phyloP scores from a whole-genome alignment of 2,113 vertebrate genomes.

The Nannospalax galili region DNA sequence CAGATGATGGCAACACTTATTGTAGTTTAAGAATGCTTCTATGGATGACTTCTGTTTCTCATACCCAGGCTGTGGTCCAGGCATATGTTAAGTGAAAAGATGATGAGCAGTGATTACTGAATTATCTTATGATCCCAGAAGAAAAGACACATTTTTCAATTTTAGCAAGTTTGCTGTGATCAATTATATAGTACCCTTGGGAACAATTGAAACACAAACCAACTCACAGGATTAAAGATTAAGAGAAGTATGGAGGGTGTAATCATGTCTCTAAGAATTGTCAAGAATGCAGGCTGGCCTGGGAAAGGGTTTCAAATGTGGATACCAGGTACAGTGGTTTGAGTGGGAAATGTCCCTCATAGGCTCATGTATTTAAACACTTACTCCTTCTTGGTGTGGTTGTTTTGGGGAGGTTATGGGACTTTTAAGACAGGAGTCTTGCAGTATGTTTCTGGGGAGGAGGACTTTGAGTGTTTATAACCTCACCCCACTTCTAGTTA shows the following conservation, averaged over 20 bases:
- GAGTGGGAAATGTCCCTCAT: no score
- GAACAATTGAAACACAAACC: neutral
- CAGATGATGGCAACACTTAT: neutral
- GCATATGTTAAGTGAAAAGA: neutral
- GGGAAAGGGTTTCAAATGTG: neutral
- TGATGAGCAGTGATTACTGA: neutral
- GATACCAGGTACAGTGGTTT: no score
- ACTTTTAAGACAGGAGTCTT: no score
- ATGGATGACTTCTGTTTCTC: neutral
- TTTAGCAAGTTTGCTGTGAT: neutral
- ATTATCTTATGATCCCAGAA: constrained; percentile 11
- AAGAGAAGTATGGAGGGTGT: neutral
- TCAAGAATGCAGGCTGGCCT: neutral
- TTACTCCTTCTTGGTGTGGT: no score
- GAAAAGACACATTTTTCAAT: neutral
- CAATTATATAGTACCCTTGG: neutral
- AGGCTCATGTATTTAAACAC: no score
- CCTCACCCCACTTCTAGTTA: no score
- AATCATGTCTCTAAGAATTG: neutral
- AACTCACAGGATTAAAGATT: neutral
- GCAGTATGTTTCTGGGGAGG: no score
- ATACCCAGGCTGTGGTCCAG: neutral
- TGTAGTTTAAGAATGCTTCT: neutral
- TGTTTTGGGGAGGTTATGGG: no score
- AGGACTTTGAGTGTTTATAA: no score